Evolutionary conservation across 2,113 vertebrate genomes (phyloP).

Genomic region (Pseudorasbora parva): DNA sequence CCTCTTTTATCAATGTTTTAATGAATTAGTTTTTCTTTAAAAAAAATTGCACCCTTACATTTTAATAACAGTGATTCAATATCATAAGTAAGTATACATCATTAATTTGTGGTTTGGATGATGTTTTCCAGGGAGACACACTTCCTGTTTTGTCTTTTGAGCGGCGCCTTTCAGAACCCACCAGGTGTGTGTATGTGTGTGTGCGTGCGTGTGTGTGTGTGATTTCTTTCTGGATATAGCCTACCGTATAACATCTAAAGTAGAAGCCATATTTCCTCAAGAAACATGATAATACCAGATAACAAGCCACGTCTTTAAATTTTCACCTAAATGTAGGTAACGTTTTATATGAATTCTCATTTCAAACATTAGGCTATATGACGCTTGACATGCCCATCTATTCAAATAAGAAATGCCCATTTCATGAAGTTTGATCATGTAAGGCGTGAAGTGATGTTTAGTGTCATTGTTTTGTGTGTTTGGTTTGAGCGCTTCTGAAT

Average conservation of each 20-base stretch:
- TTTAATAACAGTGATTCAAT: not conserved
- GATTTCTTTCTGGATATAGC: conserved; percentile 19
- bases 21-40: no score
- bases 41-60: not conserved
- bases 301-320: not conserved
- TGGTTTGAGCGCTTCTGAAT: not conserved
- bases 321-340: not conserved
- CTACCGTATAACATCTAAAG: conserved; percentile 53
- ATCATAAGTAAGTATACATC: not conserved
- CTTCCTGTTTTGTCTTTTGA: conserved; percentile 55
- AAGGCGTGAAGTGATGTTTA: not conserved
- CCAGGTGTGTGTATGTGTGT: conserved; percentile 49
- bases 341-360: not conserved
- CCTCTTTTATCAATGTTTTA: no score
- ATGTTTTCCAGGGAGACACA: not conserved
- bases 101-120: conserved; percentile 10
- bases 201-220: not conserved
- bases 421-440: no score
- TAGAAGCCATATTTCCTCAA: not conserved
- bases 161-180: conserved; percentile 33
- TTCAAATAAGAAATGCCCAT: not conserved
- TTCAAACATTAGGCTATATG: not conserved
- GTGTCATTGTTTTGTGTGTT: not conserved
- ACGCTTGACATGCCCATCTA: not conserved
- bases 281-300: not conserved